phyloP scores from a whole-genome alignment of 2,888 invertebrate genomes.

The Melinaea marsaeus region DNA sequence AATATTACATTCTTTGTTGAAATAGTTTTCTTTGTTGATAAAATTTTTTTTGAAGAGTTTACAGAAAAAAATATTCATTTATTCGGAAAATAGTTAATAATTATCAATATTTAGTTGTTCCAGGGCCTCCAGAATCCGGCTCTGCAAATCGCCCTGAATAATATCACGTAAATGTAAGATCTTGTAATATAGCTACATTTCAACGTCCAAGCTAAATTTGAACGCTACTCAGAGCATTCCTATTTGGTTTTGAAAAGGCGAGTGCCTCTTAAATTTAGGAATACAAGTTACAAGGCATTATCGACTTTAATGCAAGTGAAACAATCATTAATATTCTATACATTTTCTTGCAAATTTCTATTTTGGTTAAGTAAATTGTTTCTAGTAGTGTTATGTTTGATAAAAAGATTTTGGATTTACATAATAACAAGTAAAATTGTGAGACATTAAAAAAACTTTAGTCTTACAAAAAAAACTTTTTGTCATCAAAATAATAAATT shows the following conservation, averaged over 20 bases:
- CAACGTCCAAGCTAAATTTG: constrained; percentile 55
- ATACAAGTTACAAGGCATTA: constrained; percentile 40
- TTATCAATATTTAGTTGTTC: too few species aligned
- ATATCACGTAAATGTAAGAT: constrained; percentile 20
- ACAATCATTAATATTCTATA: constrained; percentile 24
- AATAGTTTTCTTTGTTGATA: too few species aligned
- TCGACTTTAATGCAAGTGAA: constrained; percentile 39
- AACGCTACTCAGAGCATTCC: constrained; percentile 53
- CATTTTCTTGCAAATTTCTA: constrained; percentile 16
- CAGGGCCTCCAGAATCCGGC: too few species aligned
- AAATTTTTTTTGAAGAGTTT: too few species aligned
- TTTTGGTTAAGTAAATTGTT: constrained; percentile 33
- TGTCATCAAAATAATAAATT: too few species aligned
- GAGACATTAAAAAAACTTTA: too few species aligned
- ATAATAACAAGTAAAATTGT: neutral
- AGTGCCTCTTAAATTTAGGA: constrained; percentile 61
- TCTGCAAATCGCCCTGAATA: constrained; percentile 8
- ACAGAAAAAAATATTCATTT: too few species aligned
- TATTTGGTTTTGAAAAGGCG: constrained; percentile 59
- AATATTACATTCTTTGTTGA: too few species aligned
- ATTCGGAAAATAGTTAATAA: too few species aligned
- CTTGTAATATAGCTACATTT: constrained; percentile 43
- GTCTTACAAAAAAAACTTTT: too few species aligned
- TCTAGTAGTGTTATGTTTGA: constrained; percentile 45
- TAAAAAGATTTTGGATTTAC: constrained; percentile 22